Conservation (phyloP, 2,888 invertebrate species). For the Danaus chrysippus region DNA sequence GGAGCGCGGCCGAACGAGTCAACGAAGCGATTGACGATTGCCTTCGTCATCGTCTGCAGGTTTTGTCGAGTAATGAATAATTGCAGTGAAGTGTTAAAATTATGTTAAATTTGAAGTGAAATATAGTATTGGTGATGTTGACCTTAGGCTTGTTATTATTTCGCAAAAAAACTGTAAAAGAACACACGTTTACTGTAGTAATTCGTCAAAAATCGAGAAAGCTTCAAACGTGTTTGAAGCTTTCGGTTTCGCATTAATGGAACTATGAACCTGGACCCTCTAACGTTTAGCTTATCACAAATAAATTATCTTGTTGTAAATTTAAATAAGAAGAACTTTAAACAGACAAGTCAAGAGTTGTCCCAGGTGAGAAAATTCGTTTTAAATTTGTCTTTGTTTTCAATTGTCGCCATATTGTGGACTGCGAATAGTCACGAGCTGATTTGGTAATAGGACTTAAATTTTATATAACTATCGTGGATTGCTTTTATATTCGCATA, state of each 20-base stretch:
- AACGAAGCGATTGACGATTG: constrained; percentile 35
- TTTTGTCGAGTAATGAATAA: constrained; percentile 35
- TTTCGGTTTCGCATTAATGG: constrained; percentile 94
- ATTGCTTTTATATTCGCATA: constrained; percentile 32
- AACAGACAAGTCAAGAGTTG: constrained; percentile 93
- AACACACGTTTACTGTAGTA: constrained; percentile 71
- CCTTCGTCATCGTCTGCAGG: constrained; percentile 60
- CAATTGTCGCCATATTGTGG: constrained; percentile 72
- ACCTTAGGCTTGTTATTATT: constrained; percentile 68
- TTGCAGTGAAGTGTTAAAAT: constrained; percentile 48
- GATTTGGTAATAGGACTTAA: constrained; percentile 32
- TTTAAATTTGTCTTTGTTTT: constrained; percentile 59
- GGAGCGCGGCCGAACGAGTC: constrained; percentile 23
- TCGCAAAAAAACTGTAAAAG: constrained; percentile 67
- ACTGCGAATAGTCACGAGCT: constrained; percentile 49
- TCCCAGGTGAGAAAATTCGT: constrained; percentile 85
- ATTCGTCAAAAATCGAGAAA: constrained; percentile 89
- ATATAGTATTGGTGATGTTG: constrained; percentile 75
- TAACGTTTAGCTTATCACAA: constrained; percentile 99
- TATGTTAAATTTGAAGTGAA: constrained; percentile 67
- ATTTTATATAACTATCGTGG: constrained; percentile 23
- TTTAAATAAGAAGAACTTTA: constrained; percentile 97
- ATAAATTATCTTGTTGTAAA: constrained; percentile 98
- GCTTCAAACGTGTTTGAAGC: constrained; percentile 97
- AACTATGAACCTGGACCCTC: constrained; percentile 99